These are phyloP conservation scores for Linhomoeus sp. DNA, from an alignment of 2,888 invertebrate genomes.

Conservation along the genomic window DNA sequence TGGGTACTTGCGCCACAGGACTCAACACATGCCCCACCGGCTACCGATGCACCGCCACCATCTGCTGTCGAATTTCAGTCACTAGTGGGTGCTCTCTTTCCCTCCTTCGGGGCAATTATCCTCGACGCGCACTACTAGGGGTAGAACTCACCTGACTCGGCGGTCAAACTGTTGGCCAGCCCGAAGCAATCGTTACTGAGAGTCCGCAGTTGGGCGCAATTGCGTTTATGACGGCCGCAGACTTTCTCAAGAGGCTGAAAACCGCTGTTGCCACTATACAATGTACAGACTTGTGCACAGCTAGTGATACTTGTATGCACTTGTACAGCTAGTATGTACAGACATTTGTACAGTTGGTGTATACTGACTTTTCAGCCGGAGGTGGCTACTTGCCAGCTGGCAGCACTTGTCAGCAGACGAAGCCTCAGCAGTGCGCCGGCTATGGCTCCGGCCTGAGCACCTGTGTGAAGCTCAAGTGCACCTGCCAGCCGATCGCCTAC, in stretches of 20 bases:
- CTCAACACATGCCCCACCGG: conserved; percentile 5
- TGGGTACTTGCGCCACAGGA: conserved; percentile 10
- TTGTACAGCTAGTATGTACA: too few relatives aligned
- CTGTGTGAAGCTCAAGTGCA: conserved; percentile 15
- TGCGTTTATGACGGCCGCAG: too few relatives aligned
- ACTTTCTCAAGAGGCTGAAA: background rate
- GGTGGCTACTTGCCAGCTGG: conserved; percentile 7
- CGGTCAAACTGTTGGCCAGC: too few relatives aligned
- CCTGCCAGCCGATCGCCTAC: conserved; percentile 16
- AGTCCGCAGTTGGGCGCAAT: too few relatives aligned
- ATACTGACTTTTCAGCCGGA: background rate
- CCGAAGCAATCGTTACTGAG: too few relatives aligned
- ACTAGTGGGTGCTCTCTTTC: too few relatives aligned
- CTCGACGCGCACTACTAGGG: too few relatives aligned
- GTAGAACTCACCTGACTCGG: too few relatives aligned
- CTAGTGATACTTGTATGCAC: too few relatives aligned
- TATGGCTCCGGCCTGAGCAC: conserved; percentile 13
- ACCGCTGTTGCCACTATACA: background rate
- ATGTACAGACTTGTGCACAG: too few relatives aligned
- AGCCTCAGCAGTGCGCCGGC: conserved; percentile 15
- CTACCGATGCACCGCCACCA: background rate
- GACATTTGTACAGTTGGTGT: too few relatives aligned
- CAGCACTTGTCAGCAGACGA: conserved; percentile 10
- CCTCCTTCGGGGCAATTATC: too few relatives aligned
- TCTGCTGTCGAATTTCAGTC: background rate